These are phyloP conservation scores for Tychaedon coryphoeus DNA, from an alignment of 2,113 vertebrate genomes.

Conservation along the genomic window DNA sequence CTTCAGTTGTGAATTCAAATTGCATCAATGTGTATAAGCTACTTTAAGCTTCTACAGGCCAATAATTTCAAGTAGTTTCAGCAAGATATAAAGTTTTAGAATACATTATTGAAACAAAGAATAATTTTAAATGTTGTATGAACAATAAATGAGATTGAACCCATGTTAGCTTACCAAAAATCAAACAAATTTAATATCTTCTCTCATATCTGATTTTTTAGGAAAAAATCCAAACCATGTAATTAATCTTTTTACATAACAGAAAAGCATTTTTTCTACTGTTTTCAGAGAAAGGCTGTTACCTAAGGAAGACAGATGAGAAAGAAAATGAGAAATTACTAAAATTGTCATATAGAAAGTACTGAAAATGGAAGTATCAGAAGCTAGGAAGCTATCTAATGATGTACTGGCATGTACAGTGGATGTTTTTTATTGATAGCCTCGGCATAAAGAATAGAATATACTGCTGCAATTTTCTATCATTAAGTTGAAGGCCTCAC, in stretches of 20 bases:
- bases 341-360: neutral
- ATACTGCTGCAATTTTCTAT: neutral
- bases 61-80: neutral
- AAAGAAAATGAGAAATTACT: neutral
- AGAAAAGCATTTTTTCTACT: neutral
- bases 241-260: neutral
- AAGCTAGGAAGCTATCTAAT: neutral
- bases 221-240: neutral
- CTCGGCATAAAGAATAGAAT: neutral
- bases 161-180: neutral
- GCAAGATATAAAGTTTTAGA: neutral
- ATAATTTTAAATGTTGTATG: neutral
- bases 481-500: neutral
- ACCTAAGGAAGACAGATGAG: neutral
- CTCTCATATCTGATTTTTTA: neutral
- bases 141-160: neutral
- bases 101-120: neutral
- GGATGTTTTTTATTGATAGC: neutral
- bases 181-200: neutral
- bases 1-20: neutral
- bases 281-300: neutral
- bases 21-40: rapidly evolving
- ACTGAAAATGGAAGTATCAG: neutral
- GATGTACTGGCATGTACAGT: neutral
- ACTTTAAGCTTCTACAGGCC: neutral